Base-by-base conservation (phyloP, 2,888 invertebrate genomes). In the Esperia sulphurella region DNA sequence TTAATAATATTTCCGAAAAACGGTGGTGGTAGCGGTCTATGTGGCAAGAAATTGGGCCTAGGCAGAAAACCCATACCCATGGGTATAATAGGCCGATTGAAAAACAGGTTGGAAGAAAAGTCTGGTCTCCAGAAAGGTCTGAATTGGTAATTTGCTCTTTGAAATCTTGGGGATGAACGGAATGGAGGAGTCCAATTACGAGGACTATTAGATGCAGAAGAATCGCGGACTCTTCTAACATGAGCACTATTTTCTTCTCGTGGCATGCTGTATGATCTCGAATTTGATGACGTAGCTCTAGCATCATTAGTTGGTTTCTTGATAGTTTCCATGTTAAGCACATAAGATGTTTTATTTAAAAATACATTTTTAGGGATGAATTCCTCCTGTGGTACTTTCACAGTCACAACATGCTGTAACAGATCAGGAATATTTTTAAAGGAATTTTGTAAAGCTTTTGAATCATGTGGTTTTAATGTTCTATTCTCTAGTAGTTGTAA, bases 361-460 rank as follows among this genome's bases (percentile, higher is more conserved):
- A 64, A 68, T 44, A 87, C 64, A 55, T 77, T 78, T 52, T 69
- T 60, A 8, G 88, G 88, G 45, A 87, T 56, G 43, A 63, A 66
- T 46, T 68, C 49, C 49, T 71, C 71, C 3, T 74, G 67, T 1
- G 88, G 85, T 5, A 68, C 72, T 43, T 71, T 72, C 0, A 85
- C 48, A 21, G 66, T 67, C 1, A 79, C 65, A n/a, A 66, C 46
- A 29, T 63, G 57, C 51, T 70, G 60, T 14, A 59, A 67, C n/a
- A 83, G 56, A 48, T 81, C 75, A 14, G 86, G 83, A 37, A 87
- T 45, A 46, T 59, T 61, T 41, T 72, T 63, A 44, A 83, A 82
- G 56, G 46, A 52, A 41, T 63, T 65, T 28, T 70, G 59, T 5
- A 72, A 35, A 8, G 35, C 57, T 51, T 59, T 61, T 14, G 51